These are phyloP conservation scores for Semicossyphus pulcher DNA, from an alignment of 2,113 vertebrate species.

Conservation along the genomic window DNA sequence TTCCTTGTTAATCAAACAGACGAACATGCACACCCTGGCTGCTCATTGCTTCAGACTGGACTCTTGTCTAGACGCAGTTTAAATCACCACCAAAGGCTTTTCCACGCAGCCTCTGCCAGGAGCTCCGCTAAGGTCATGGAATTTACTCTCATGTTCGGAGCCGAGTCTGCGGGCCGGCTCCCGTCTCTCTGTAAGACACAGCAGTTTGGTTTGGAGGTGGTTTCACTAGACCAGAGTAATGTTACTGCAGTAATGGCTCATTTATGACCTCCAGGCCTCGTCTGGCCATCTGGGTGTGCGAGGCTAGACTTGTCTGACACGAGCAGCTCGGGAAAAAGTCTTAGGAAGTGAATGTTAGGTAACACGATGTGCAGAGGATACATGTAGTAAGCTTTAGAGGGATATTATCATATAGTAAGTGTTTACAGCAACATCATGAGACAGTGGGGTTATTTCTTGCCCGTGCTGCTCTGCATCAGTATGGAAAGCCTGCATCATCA, in stretches of 20 bases:
- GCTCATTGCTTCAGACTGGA: conserved; percentile 5
- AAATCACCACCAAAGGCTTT: conserved; percentile 69
- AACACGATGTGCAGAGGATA: neutral
- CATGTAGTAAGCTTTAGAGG: no score
- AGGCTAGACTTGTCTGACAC: conserved; percentile 25
- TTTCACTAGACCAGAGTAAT: conserved; percentile 26
- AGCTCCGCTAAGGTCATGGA: conserved; percentile 62
- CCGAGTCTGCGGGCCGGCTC: conserved; percentile 9
- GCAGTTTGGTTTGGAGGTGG: conserved; percentile 25
- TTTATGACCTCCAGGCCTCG: conserved; percentile 42
- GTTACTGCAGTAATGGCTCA: conserved; percentile 29
- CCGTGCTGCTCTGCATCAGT: conserved; percentile 39
- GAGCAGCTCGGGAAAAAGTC: neutral
- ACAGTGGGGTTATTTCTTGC: neutral
- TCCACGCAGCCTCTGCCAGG: conserved; percentile 54
- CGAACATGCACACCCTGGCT: neutral
- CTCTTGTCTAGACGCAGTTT: conserved; percentile 54
- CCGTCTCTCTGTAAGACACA: conserved; percentile 23
- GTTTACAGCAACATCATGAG: neutral
- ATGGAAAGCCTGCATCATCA: conserved; percentile 68
- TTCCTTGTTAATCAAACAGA: conserved; percentile 1
- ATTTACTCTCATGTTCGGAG: conserved; percentile 55
- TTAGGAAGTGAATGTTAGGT: neutral
- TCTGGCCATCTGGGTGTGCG: conserved; percentile 36
- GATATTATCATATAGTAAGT: no score